phyloP scores from a whole-genome alignment of 1,140 invertebrate species.

The Periplaneta americana region DNA sequence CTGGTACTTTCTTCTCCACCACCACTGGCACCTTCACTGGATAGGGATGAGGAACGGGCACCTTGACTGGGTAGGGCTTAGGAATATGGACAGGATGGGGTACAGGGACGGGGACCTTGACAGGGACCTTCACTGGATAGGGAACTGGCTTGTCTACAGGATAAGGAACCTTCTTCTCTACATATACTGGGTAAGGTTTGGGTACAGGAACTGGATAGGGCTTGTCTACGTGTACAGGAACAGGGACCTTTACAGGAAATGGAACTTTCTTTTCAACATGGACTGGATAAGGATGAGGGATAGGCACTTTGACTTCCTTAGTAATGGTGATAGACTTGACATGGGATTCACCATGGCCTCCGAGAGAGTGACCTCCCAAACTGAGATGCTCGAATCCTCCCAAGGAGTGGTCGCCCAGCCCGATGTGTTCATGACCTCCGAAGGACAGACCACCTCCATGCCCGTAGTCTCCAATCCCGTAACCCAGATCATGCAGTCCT shows the following conservation, averaged over 20 bases:
- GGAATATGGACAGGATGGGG: neutral
- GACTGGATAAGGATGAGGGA: slow-evolving; percentile 8
- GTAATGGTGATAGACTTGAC: neutral
- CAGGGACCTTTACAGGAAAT: neutral
- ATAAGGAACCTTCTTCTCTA: slow-evolving; percentile 48
- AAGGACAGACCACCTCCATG: too few relatives aligned
- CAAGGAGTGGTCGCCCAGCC: too few relatives aligned
- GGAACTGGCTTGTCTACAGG: slow-evolving; percentile 33
- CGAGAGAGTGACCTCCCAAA: slow-evolving; percentile 52
- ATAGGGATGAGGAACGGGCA: neutral
- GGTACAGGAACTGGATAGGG: slow-evolving; percentile 50
- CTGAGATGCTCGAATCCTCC: slow-evolving; percentile 45
- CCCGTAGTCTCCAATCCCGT: too few relatives aligned
- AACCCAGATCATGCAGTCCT: too few relatives aligned
- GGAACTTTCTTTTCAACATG: slow-evolving; percentile 47
- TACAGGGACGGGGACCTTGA: neutral
- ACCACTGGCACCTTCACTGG: neutral
- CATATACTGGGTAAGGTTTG: slow-evolving; percentile 44
- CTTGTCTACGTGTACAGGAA: slow-evolving; percentile 52
- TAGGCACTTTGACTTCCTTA: slow-evolving; percentile 30
- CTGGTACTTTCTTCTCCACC: neutral
- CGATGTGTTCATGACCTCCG: too few relatives aligned
- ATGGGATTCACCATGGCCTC: neutral
- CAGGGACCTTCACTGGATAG: slow-evolving; percentile 39
- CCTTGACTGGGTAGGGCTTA: neutral